Evolutionary conservation across 2,113 vertebrate genomes (phyloP), one percentile per base, ranked within the genome.

Genomic region (Pycnonotus jocosus): DNA sequence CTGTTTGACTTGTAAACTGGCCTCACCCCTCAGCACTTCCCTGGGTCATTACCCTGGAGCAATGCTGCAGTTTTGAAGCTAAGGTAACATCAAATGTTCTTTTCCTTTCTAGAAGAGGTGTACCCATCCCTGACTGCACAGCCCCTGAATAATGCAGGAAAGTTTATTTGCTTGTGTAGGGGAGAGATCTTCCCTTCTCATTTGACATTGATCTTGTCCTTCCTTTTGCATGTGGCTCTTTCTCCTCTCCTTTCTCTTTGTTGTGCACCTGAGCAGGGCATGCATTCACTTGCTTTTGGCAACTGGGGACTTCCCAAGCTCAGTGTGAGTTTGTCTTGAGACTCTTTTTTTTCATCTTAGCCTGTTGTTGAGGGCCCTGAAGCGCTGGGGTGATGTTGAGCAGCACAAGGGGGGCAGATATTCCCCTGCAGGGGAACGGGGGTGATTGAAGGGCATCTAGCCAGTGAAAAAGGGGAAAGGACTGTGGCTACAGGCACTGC

Each of bases 391-490:
- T 33, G 71, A 15, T 50, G 47, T 10, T 65, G 87, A 74, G 54
- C 69, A 48, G 61, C 20, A 21, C 27, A 7, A 7, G 6, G 19
- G 6, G 15, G 48, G 33, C 73, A 89, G 33, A 9, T 58, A 28
- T 33, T 22, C 23, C 24, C 30, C 42, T 23, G 7, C 13, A 48
- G 33, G 13, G 33, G 15, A 57, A 14, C 0, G 0, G n/a, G 10
- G 20, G 3, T 56, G 38, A 3, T 1, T 31, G 74, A 42, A 45
- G 58, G 44, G 6, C 16, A 13, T 66, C 16, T n/a, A 15, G 65
- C 7, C 12, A 38, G 45, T 12, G 15, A 31, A 38, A 38, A n/a
- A 31, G 0, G 4, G 50, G 24, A 54, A 44, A 28, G 31, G 61
- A 17, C 56, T 50, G 19, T 56, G 74, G 45, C 50, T 54, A 0